Percentiles rank a stretch among this genome's conserved stretches.
Evolutionary conservation across 1,140 invertebrate species (phyloP).

Genomic region (Euwallacea fornicatus): DNA sequence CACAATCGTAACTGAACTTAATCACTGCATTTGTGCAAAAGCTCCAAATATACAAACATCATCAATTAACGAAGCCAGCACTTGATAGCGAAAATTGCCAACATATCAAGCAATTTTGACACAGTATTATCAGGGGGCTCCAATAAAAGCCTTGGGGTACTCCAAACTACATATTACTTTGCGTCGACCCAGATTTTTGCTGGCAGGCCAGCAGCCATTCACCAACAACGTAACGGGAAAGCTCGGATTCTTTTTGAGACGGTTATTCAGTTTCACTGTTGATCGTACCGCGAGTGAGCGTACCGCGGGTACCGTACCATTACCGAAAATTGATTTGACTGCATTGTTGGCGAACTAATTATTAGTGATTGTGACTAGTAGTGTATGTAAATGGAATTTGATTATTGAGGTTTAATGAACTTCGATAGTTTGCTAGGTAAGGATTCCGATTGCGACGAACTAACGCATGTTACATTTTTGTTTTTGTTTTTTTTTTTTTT

Average conservation of each 20-base stretch:
- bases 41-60: too few relatives aligned
- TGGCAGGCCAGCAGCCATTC: constrained; percentile 37
- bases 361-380: not conserved
- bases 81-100: not conserved
- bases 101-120: not conserved
- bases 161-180: constrained; percentile 39
- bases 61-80: not conserved
- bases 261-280: constrained; percentile 43
- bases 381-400: constrained; percentile 6
- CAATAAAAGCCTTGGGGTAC: constrained; percentile 37
- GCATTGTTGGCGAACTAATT: too few relatives aligned
- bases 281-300: constrained; percentile 26
- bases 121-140: constrained; percentile 12
- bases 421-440: too few relatives aligned
- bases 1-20: too few relatives aligned
- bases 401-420: not conserved
- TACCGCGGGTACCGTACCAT: constrained; percentile 19
- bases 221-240: constrained; percentile 42
- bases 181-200: constrained; percentile 43
- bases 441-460: too few relatives aligned
- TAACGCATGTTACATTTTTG: too few relatives aligned
- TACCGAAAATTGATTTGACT: constrained; percentile 17
- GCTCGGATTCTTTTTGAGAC: constrained; percentile 39
- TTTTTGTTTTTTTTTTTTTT: too few relatives aligned
- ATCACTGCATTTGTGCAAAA: too few relatives aligned